A percentile compares a stretch with the other conserved stretches of the same genome.
Conservation (phyloP, 2,888 invertebrate genomes). For the Resseliella maxima region DNA sequence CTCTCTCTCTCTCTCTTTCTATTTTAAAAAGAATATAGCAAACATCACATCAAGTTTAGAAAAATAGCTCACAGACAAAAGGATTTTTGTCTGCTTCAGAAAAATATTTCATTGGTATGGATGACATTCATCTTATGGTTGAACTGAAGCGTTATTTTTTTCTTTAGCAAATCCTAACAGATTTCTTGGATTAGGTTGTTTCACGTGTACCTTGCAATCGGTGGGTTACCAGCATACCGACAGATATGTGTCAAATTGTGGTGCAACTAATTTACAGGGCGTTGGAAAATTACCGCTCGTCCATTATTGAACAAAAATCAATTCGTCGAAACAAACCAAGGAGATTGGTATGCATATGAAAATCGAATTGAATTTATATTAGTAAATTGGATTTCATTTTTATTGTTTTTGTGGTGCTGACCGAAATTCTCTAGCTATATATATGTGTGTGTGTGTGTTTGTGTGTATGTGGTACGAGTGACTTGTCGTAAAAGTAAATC, state of each 20-base stretch:
- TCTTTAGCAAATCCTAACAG: background rate
- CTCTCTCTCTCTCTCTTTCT: no score
- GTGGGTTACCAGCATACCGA: background rate
- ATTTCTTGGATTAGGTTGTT: background rate
- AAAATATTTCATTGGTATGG: background rate
- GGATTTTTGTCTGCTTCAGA: background rate
- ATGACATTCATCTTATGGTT: background rate
- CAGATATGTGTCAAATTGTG: background rate
- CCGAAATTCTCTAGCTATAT: background rate
- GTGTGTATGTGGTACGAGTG: background rate
- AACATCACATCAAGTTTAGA: background rate
- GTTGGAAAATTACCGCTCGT: background rate
- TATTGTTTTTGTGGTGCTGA: constrained; percentile 25
- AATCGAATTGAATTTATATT: constrained; percentile 45
- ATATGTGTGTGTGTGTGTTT: background rate
- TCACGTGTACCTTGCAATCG: background rate
- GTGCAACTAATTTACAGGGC: background rate
- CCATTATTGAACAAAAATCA: background rate
- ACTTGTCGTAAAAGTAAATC: constrained; percentile 45
- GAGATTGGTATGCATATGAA: constrained; percentile 2
- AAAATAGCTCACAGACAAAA: background rate
- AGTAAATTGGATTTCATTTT: constrained; percentile 22
- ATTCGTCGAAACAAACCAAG: background rate
- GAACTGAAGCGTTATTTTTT: background rate
- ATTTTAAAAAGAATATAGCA: no score